phyloP scores from a whole-genome alignment of 2,797 vertebrate genomes.

The Synanceia verrucosa region DNA sequence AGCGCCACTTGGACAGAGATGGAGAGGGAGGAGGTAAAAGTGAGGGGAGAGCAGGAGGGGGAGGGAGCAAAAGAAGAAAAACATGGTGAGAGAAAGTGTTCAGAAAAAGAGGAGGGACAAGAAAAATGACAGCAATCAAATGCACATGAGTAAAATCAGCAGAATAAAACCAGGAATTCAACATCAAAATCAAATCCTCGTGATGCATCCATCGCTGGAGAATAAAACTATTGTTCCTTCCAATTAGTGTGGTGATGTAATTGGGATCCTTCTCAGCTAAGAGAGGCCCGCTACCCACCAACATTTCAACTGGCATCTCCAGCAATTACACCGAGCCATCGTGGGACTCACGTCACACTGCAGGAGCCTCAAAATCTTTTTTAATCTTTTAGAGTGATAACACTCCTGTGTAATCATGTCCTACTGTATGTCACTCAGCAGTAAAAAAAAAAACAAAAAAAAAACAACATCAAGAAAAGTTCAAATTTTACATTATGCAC shows the following conservation, averaged over 20 bases:
- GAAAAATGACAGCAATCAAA: not conserved
- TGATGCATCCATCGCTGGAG: not conserved
- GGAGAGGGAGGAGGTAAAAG: slow-evolving; percentile 53
- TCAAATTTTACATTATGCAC: not conserved
- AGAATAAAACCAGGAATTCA: not conserved
- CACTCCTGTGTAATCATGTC: not conserved
- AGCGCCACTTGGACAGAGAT: slow-evolving; percentile 65
- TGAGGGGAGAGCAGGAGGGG: slow-evolving; percentile 16
- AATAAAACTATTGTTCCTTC: slow-evolving; percentile 37
- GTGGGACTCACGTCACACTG: slow-evolving; percentile 26
- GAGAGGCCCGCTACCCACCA: slow-evolving; percentile 13
- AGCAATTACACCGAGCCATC: not conserved
- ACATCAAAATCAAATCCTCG: not conserved
- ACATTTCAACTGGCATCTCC: not conserved
- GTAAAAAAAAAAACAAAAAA: too few relatives aligned
- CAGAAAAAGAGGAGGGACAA: slow-evolving; percentile 20
- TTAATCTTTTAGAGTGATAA: not conserved
- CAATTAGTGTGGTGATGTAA: slow-evolving; percentile 44
- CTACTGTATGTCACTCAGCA: not conserved
- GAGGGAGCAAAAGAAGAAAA: slow-evolving; percentile 38
- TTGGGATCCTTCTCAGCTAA: not conserved
- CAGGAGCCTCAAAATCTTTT: not conserved
- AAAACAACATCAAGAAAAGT: not conserved
- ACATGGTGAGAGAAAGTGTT: slow-evolving; percentile 22
- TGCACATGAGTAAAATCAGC: not conserved